These are phyloP conservation scores for Hoplostethus mediterraneus DNA, from an alignment of 2,797 vertebrate genomes.

Conservation along the genomic window DNA sequence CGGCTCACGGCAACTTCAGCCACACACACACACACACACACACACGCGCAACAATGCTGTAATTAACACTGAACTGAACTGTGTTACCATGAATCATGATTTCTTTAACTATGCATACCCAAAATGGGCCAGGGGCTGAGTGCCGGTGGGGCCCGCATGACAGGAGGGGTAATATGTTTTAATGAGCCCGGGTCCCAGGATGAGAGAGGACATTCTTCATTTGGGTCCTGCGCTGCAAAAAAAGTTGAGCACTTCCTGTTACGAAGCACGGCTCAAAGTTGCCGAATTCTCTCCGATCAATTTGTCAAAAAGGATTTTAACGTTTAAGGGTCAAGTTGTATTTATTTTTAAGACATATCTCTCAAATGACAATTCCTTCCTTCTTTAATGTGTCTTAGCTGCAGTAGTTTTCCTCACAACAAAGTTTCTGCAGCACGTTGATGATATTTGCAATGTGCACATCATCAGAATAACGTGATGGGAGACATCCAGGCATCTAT, in stretches of 20 bases:
- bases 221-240: conserved; percentile 38
- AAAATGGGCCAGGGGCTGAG: conserved; percentile 53
- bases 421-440: conserved; percentile 14
- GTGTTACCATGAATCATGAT: conserved; percentile 50
- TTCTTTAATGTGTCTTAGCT: too few species aligned
- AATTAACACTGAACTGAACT: conserved; percentile 47
- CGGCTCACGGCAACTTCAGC: too few species aligned
- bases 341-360: too few species aligned
- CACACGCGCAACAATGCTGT: conserved; percentile 11
- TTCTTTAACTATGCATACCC: conserved; percentile 51
- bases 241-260: conserved; percentile 24
- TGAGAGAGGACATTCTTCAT: conserved; percentile 54
- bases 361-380: too few species aligned
- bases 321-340: too few species aligned
- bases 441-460: conserved; percentile 1
- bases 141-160: conserved; percentile 48
- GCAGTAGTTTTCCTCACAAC: background rate
- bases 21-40: conserved; percentile 3
- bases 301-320: background rate
- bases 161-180: conserved; percentile 60
- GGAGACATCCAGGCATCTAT: conserved; percentile 21
- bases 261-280: background rate
- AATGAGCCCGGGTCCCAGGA: conserved; percentile 47
- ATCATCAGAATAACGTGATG: conserved; percentile 41
- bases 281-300: background rate